A percentile compares a stretch with the other conserved stretches of the same genome.
Conservation (phyloP, 2,888 invertebrate genomes). For the Bimastos eiseni region DNA sequence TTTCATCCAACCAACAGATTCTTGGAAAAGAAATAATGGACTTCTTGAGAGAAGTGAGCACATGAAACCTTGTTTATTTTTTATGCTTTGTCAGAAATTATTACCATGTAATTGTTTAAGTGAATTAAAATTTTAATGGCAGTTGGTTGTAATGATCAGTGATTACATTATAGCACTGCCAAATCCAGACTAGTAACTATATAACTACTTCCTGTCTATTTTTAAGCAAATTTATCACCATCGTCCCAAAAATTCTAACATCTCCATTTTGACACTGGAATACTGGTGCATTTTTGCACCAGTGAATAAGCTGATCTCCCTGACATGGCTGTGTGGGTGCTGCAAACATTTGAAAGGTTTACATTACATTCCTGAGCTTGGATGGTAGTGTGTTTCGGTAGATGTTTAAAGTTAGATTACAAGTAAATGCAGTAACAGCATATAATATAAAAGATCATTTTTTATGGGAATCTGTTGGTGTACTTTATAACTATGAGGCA, state of each 20-base stretch:
- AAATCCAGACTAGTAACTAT: not conserved
- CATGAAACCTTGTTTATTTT: not conserved
- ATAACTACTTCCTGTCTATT: not conserved
- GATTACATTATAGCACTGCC: not conserved
- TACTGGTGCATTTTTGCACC: no score
- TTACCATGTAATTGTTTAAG: not conserved
- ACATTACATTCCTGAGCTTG: no score
- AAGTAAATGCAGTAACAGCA: not conserved
- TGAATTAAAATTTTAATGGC: not conserved
- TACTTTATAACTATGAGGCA: not conserved
- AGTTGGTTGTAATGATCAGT: not conserved
- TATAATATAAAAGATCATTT: not conserved
- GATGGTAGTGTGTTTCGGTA: no score
- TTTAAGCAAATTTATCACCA: not conserved
- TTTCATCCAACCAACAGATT: not conserved
- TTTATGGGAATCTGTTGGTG: not conserved
- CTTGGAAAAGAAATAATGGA: not conserved
- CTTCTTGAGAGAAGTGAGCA: not conserved
- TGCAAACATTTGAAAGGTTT: no score
- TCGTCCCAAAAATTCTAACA: not conserved
- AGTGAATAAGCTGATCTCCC: no score
- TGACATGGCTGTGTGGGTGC: no score
- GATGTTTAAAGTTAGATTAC: no score
- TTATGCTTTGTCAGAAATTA: not conserved
- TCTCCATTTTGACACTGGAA: not conserved